These are phyloP conservation scores for Bombus waltoni DNA, from an alignment of 1,140 invertebrate species.

Conservation along the genomic window DNA sequence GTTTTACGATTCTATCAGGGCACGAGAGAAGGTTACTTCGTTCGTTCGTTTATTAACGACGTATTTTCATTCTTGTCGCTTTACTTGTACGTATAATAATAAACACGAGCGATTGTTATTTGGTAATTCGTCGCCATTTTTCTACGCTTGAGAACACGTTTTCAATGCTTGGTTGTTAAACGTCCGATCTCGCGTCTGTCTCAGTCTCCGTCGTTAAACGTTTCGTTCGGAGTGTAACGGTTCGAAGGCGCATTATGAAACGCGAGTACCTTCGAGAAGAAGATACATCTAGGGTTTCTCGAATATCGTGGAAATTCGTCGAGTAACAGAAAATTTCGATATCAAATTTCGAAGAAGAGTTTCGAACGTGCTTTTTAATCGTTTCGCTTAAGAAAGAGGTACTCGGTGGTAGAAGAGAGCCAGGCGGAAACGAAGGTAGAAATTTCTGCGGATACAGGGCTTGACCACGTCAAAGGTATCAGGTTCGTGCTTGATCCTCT, in stretches of 20 bases:
- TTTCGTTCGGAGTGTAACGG: not conserved
- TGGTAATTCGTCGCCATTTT: not conserved
- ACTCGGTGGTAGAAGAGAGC: not conserved
- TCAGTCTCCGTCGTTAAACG: not conserved
- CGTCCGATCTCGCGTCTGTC: not conserved
- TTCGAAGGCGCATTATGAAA: not conserved
- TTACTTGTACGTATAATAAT: not conserved
- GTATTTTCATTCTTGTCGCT: not conserved
- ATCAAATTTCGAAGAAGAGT: not conserved
- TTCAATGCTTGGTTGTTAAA: not conserved
- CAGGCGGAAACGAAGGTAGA: not conserved
- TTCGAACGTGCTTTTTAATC: not conserved
- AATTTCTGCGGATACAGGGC: conserved; percentile 30
- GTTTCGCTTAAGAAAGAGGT: not conserved
- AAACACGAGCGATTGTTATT: not conserved
- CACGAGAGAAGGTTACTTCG: too few species aligned
- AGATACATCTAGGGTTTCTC: too few species aligned
- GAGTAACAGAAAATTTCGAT: not conserved
- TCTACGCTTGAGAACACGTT: not conserved
- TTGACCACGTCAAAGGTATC: conserved; percentile 49
- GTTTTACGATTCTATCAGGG: not conserved
- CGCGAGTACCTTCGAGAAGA: not conserved
- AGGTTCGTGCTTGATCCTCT: conserved; percentile 32
- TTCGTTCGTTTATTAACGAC: too few species aligned
- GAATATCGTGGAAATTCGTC: not conserved